Conservation (phyloP, 2,888 invertebrate species). For the Argyra leucocephala region DNA sequence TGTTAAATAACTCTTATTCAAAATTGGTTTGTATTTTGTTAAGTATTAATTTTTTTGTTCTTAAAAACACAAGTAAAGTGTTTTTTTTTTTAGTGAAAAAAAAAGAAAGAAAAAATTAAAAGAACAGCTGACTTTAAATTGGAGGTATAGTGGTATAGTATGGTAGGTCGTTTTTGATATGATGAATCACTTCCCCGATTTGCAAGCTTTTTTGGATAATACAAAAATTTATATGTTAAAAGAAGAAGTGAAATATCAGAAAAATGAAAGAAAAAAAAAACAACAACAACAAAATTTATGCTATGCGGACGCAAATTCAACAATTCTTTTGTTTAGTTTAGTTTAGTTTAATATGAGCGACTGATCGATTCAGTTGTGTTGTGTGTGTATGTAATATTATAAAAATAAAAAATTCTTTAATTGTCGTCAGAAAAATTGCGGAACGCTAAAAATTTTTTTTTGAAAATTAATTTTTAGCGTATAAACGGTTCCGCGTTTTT, state of each 20-base stretch:
- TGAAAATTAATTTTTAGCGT: background rate
- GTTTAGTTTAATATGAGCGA: background rate
- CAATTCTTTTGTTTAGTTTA: background rate
- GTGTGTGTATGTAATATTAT: background rate
- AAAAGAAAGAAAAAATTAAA: background rate
- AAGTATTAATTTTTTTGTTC: too few relatives aligned
- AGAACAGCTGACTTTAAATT: background rate
- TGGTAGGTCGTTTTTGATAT: background rate
- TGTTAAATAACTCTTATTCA: too few relatives aligned
- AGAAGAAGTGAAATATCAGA: too few relatives aligned
- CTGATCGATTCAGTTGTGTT: conserved; percentile 2
- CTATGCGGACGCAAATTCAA: background rate
- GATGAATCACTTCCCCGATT: conserved; percentile 6
- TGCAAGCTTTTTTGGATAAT: conserved; percentile 2
- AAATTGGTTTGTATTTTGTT: too few relatives aligned
- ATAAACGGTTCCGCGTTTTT: conserved; percentile 1
- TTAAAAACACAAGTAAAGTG: too few relatives aligned
- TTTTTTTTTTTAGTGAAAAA: background rate
- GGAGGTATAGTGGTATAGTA: too few relatives aligned
- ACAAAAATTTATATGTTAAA: background rate
- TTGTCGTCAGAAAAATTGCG: background rate
- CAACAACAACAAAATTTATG: background rate
- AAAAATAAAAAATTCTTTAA: background rate
- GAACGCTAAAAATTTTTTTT: background rate
- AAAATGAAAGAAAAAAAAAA: background rate